Percentiles rank a stretch among this genome's conserved stretches.
Conservation (phyloP, 2,888 invertebrate species). For the Tetrapedia diversipes region DNA sequence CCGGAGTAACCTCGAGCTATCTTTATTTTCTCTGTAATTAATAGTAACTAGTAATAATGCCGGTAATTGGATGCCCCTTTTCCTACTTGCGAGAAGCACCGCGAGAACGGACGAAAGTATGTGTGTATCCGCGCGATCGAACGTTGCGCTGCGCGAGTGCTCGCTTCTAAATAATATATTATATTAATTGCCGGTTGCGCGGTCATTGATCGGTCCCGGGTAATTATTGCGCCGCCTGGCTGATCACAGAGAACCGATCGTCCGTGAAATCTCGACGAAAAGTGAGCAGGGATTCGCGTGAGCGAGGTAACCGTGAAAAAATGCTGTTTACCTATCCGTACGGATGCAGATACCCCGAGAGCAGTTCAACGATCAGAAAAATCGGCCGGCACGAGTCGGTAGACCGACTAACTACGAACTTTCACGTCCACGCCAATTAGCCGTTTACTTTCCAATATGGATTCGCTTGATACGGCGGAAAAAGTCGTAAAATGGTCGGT, state of each 20-base stretch:
- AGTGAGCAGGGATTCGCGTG: too few species aligned
- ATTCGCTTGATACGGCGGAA: too few species aligned
- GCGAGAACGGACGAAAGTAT: neutral
- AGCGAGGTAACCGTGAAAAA: too few species aligned
- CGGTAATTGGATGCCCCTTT: slow-evolving; percentile 14
- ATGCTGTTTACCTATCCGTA: too few species aligned
- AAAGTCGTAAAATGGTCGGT: too few species aligned
- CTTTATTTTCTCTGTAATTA: slow-evolving; percentile 31
- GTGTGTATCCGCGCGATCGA: too few species aligned
- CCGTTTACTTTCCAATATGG: too few species aligned
- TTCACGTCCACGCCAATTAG: too few species aligned
- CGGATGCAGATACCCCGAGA: too few species aligned
- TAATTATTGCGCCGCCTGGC: neutral
- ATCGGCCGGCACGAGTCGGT: too few species aligned
- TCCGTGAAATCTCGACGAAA: neutral
- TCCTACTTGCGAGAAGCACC: neutral
- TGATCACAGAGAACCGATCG: neutral
- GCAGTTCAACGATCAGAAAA: too few species aligned
- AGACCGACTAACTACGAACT: too few species aligned
- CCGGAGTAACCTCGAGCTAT: neutral
- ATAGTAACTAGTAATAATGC: slow-evolving; percentile 2
- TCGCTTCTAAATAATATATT: slow-evolving; percentile 1
- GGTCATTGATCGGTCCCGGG: neutral
- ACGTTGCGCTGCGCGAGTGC: neutral
- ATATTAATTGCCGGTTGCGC: slow-evolving; percentile 11